phyloP scores from a whole-genome alignment of 2,797 vertebrate genomes.

The Limosa lapponica region DNA sequence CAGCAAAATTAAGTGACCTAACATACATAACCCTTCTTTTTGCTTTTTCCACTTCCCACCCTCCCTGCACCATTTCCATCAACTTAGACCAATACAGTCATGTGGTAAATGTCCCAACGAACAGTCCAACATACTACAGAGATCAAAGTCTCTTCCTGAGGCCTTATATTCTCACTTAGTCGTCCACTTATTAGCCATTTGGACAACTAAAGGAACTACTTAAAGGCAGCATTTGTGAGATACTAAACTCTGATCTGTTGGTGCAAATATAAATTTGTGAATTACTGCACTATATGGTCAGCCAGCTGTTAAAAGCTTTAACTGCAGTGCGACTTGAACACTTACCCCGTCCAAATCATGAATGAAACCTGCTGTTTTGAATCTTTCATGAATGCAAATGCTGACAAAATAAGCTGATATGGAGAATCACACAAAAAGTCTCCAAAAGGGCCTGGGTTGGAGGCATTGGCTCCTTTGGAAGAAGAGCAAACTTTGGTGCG shows the following conservation, averaged over 20 bases:
- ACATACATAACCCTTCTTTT: neutral
- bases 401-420: slow-evolving; percentile 92
- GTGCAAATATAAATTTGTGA: neutral
- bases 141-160: neutral
- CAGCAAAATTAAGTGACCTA: neutral
- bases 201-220: neutral
- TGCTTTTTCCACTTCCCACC: neutral
- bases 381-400: slow-evolving; percentile 86
- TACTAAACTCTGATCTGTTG: neutral
- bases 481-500: slow-evolving; percentile 92
- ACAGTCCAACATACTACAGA: neutral
- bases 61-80: neutral
- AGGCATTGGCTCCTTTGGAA: slow-evolving; percentile 88
- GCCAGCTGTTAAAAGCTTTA: neutral
- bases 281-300: neutral
- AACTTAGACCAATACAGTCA: neutral
- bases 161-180: neutral
- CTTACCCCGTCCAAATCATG: slow-evolving; percentile 95
- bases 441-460: slow-evolving; percentile 87
- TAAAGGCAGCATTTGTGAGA: neutral
- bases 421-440: slow-evolving; percentile 95
- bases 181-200: neutral
- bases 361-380: slow-evolving; percentile 85
- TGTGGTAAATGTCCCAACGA: neutral
- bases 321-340: neutral